Conservation (phyloP, 2,113 vertebrate genomes). For the Tupaia chinensis region DNA sequence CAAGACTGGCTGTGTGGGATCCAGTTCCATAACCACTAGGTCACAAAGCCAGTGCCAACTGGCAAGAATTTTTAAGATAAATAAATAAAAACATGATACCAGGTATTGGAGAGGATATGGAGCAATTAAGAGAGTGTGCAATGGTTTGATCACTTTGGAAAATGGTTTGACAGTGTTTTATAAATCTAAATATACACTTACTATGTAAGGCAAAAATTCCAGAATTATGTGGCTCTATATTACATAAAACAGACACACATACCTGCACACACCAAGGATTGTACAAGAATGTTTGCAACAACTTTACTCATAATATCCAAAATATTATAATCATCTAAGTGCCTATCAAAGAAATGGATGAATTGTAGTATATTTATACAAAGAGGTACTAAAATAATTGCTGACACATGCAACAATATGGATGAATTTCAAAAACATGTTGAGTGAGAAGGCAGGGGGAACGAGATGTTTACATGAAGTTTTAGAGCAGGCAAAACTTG, state of each 20-base stretch:
- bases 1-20: no score
- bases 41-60: not conserved
- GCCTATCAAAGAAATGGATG: not conserved
- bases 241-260: not conserved
- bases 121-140: not conserved
- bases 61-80: not conserved
- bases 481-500: not conserved
- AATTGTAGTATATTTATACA: not conserved
- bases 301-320: not conserved
- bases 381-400: not conserved
- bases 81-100: not conserved
- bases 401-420: not conserved
- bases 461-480: not conserved
- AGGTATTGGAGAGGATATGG: not conserved
- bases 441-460: not conserved
- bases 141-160: not conserved
- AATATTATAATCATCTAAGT: not conserved
- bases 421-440: not conserved
- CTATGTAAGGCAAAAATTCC: not conserved
- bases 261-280: not conserved
- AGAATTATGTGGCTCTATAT: not conserved
- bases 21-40: no score
- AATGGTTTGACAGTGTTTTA: not conserved
- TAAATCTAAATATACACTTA: not conserved
- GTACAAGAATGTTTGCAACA: not conserved